phyloP scores from a whole-genome alignment of 2,113 vertebrate species.

The Gopherus flavomarginatus region DNA sequence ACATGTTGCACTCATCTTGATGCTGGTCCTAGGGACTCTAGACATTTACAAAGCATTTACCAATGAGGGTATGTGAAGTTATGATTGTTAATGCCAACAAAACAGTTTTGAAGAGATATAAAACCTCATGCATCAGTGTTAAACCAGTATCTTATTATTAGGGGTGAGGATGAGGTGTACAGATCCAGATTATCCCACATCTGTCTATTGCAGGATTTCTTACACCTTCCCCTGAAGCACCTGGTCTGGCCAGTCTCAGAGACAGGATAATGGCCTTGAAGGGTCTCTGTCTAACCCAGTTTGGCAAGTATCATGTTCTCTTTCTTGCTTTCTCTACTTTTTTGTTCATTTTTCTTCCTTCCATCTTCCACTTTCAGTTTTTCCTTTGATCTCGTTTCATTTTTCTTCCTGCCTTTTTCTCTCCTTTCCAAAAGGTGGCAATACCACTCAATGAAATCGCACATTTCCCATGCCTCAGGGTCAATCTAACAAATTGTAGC shows the following conservation, averaged over 20 bases:
- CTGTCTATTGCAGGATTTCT: not conserved
- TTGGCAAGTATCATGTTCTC: not conserved
- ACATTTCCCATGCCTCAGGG: conserved; percentile 62
- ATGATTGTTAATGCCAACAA: rapidly evolving
- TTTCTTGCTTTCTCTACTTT: rapidly evolving
- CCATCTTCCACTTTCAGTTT: not conserved
- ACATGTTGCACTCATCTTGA: not conserved
- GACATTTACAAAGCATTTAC: not conserved
- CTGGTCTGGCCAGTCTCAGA: not conserved
- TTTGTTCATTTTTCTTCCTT: not conserved
- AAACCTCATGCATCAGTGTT: not conserved
- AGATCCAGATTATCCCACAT: not conserved
- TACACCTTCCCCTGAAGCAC: not conserved
- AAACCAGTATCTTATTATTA: not conserved
- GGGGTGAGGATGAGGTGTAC: not conserved
- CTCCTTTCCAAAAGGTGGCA: conserved; percentile 33
- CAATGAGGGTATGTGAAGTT: not conserved
- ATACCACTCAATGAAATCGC: not conserved
- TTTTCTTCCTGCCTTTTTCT: conserved; percentile 29
- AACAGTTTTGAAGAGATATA: not conserved
- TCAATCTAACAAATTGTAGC: not conserved
- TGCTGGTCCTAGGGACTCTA: rapidly evolving
- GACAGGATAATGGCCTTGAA: not conserved
- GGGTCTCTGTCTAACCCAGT: not conserved
- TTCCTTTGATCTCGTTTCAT: not conserved